A percentile compares a stretch with the other conserved stretches of the same genome.
Conservation (phyloP, 1,140 invertebrate genomes). For the Drosophila repleta region DNA sequence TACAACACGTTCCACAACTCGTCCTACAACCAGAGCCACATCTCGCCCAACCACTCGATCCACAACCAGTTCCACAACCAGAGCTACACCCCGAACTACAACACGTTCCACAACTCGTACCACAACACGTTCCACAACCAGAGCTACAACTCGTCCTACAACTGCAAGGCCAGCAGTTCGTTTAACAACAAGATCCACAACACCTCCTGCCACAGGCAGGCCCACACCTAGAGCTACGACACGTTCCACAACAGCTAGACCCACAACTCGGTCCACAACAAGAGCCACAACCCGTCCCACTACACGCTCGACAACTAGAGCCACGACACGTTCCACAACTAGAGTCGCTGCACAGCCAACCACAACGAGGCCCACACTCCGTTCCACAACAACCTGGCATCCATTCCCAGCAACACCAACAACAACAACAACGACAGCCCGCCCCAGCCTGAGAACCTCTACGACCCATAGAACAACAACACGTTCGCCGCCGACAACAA, state of each 20-base stretch:
- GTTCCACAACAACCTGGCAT: constrained; percentile 13
- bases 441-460: background rate
- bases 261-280: constrained; percentile 17
- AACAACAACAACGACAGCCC: constrained; percentile 6
- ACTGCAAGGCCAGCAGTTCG: constrained; percentile 12
- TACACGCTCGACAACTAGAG: background rate
- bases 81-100: constrained; percentile 10
- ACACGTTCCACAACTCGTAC: constrained; percentile 6
- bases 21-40: background rate
- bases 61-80: background rate
- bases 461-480: constrained; percentile 16
- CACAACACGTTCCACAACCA: background rate
- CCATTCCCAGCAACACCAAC: constrained; percentile 8
- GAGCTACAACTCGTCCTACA: constrained; percentile 14
- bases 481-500: constrained; percentile 11
- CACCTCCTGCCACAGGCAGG: constrained; percentile 19
- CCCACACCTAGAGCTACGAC: constrained; percentile 12
- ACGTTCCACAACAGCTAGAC: constrained; percentile 21
- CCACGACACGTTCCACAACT: background rate
- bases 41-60: background rate
- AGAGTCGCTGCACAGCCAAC: background rate
- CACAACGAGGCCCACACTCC: constrained; percentile 18
- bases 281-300: background rate
- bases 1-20: constrained; percentile 9
- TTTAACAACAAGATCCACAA: constrained; percentile 3